Percentiles rank a stretch among this genome's conserved stretches.
Conservation (phyloP, 2,797 vertebrate species). For the Premnoplex brunnescens region DNA sequence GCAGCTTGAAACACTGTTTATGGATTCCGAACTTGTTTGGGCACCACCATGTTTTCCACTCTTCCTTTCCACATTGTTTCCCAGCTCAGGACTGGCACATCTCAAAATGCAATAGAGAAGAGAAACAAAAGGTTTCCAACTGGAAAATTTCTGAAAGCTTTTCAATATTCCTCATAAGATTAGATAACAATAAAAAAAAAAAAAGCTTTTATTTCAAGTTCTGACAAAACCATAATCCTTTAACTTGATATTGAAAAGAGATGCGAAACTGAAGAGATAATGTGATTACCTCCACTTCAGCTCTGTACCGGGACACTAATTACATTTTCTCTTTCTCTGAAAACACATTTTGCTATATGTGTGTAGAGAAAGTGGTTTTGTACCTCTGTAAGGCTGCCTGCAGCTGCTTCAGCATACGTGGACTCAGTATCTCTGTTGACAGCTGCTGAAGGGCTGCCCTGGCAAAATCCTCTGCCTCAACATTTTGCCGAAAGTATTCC, state of each 20-base stretch:
- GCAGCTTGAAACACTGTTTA: not conserved
- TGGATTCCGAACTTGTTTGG: not conserved
- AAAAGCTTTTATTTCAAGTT: not conserved
- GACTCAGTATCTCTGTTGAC: not conserved
- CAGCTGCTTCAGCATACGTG: not conserved
- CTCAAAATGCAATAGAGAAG: not conserved
- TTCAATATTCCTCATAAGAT: not conserved
- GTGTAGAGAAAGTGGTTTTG: not conserved
- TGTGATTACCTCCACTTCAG: not conserved
- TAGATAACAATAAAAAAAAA: not conserved
- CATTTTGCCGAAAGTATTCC: not conserved
- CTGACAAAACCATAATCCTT: not conserved
- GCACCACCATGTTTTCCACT: not conserved
- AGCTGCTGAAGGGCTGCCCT: not conserved
- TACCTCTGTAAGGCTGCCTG: not conserved
- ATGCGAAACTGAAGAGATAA: not conserved
- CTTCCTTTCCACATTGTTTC: not conserved
- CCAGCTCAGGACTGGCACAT: not conserved
- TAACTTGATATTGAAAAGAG: not conserved
- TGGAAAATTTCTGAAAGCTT: not conserved
- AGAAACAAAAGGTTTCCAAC: not conserved
- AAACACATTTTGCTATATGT: fast-evolving
- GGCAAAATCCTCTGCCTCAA: not conserved
- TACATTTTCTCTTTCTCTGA: not conserved
- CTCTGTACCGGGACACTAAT: not conserved